phyloP scores from a whole-genome alignment of 1,140 invertebrate genomes.

The Leptinotarsa texana region DNA sequence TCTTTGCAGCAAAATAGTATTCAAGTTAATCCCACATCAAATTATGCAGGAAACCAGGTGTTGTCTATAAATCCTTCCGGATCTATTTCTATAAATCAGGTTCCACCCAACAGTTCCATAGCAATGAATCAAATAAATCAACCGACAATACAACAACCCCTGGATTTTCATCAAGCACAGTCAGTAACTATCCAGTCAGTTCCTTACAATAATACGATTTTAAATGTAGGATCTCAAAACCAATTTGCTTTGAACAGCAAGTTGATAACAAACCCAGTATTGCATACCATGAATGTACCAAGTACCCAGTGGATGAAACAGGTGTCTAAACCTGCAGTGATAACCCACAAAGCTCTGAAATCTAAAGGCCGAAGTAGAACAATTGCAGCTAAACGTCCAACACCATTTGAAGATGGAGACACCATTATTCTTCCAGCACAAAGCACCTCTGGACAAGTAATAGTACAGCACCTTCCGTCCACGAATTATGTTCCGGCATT shows the following conservation, averaged over 20 bases:
- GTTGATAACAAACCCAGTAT: slow-evolving; percentile 39
- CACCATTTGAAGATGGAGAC: slow-evolving; percentile 26
- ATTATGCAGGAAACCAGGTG: slow-evolving; percentile 24
- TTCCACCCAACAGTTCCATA: slow-evolving; percentile 18
- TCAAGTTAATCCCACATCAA: slow-evolving; percentile 30
- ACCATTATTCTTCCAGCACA: slow-evolving; percentile 27
- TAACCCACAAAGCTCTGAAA: slow-evolving; percentile 39
- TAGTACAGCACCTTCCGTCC: slow-evolving; percentile 69
- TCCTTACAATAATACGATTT: slow-evolving; percentile 38
- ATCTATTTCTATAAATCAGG: slow-evolving; percentile 23
- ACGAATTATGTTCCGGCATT: slow-evolving; percentile 70
- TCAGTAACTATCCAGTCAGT: slow-evolving; percentile 47
- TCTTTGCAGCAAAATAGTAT: slow-evolving; percentile 34
- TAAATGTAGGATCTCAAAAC: slow-evolving; percentile 44
- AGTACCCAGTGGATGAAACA: slow-evolving; percentile 43
- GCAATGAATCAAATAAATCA: slow-evolving; percentile 37
- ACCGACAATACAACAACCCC: slow-evolving; percentile 29
- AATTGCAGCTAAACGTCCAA: slow-evolving; percentile 40
- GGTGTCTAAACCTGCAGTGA: slow-evolving; percentile 36
- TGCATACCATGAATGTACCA: slow-evolving; percentile 41
- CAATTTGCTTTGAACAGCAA: slow-evolving; percentile 44
- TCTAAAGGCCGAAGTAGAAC: slow-evolving; percentile 35
- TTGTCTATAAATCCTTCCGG: slow-evolving; percentile 26
- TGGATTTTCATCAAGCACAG: slow-evolving; percentile 45
- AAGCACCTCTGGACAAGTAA: slow-evolving; percentile 47